Percentiles rank a stretch among this genome's conserved stretches.
Evolutionary conservation across 2,888 invertebrate species (phyloP).

Genomic region (Cactoblastis cactorum): DNA sequence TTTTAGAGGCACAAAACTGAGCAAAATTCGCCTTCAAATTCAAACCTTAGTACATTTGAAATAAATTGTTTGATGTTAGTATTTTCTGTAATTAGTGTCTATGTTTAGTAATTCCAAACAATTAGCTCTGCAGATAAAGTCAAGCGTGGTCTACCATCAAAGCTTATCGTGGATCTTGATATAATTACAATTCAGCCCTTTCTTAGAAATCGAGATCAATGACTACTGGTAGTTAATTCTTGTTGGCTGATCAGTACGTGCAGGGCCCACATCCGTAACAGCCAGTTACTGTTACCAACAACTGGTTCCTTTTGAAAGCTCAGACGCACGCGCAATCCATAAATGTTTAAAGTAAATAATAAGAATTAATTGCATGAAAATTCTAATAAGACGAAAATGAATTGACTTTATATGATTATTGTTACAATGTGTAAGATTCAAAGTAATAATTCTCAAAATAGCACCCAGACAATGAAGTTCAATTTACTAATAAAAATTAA

Average conservation of each 20-base stretch:
- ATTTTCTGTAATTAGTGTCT: not conserved
- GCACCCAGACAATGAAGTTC: too few species aligned
- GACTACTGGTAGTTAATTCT: constrained; percentile 2
- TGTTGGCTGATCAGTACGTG: constrained; percentile 13
- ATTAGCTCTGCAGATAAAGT: not conserved
- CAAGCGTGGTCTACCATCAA: not conserved
- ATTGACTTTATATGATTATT: too few species aligned
- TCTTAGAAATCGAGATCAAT: constrained; percentile 7
- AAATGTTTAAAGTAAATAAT: not conserved
- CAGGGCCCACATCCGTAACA: constrained; percentile 33
- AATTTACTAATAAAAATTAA: not conserved
- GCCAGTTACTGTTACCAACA: constrained; percentile 8
- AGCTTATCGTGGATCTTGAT: constrained; percentile 2
- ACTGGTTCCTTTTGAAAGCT: constrained; percentile 7
- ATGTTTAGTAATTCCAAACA: not conserved
- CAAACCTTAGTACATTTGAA: not conserved
- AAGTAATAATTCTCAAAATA: too few species aligned
- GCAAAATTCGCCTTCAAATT: not conserved
- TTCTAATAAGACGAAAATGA: too few species aligned
- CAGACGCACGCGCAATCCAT: not conserved
- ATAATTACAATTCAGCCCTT: constrained; percentile 8
- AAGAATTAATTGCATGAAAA: too few species aligned
- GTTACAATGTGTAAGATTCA: too few species aligned
- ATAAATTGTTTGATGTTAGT: not conserved
- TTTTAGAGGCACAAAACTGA: not conserved